Conservation (phyloP, 2,888 invertebrate species). For the Thymelicus lineola region DNA sequence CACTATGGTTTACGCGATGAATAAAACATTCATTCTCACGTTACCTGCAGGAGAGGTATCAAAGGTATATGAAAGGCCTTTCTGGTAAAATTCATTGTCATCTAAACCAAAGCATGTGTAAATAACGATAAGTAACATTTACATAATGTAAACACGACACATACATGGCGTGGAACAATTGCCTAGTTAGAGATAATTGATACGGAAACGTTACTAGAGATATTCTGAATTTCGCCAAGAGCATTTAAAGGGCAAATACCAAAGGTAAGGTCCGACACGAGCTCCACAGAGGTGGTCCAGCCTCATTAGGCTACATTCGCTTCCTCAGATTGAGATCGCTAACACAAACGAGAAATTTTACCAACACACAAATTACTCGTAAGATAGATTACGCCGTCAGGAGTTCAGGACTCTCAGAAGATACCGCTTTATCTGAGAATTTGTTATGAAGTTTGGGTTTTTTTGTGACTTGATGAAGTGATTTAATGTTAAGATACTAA, state of each 20-base stretch:
- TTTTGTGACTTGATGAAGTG: too few relatives aligned
- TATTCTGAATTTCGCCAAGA: neutral
- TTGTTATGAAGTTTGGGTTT: neutral
- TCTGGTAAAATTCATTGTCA: too few relatives aligned
- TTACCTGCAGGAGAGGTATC: too few relatives aligned
- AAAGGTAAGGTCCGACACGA: conserved; percentile 18
- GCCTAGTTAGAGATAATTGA: neutral
- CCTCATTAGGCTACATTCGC: conserved; percentile 26
- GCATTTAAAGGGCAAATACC: conserved; percentile 16
- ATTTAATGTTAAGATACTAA: neutral
- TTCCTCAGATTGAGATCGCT: conserved; percentile 26
- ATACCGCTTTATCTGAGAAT: neutral
- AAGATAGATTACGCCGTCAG: conserved; percentile 15
- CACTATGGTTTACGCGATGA: too few relatives aligned
- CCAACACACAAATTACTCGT: conserved; percentile 21
- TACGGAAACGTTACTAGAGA: neutral
- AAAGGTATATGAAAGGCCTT: too few relatives aligned
- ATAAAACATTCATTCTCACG: too few relatives aligned
- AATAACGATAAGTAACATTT: too few relatives aligned
- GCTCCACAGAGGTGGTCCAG: conserved; percentile 16
- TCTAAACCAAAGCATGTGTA: too few relatives aligned
- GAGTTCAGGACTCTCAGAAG: neutral
- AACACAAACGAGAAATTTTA: conserved; percentile 20
- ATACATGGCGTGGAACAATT: too few relatives aligned
- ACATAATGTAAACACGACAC: too few relatives aligned